phyloP scores from a whole-genome alignment of 1,140 invertebrate genomes.

The Diachasmimorpha longicaudata region DNA sequence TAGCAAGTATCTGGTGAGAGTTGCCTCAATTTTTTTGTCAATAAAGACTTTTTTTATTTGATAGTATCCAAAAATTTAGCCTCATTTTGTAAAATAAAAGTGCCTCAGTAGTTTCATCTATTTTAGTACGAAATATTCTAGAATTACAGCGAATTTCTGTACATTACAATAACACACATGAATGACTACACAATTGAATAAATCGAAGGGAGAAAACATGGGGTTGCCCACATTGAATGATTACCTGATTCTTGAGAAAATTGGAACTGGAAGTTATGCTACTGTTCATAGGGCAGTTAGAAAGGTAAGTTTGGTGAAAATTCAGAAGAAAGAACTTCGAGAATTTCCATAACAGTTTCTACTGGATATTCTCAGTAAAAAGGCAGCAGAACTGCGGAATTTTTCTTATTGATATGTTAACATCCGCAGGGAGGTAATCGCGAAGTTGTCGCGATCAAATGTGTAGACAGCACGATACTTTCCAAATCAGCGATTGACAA shows the following conservation, averaged over 20 bases:
- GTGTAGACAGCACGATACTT: conserved; percentile 77
- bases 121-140: too few species aligned
- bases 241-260: conserved; percentile 75
- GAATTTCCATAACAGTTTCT: neutral
- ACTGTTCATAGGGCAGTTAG: conserved; percentile 85
- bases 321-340: neutral
- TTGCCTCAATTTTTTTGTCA: too few species aligned
- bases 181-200: neutral
- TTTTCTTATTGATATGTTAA: neutral
- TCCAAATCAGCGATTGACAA: conserved; percentile 80
- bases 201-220: conserved; percentile 6
- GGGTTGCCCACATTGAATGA: conserved; percentile 69
- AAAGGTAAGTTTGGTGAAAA: conserved; percentile 66
- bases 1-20: too few species aligned
- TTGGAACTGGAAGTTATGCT: conserved; percentile 88
- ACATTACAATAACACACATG: too few species aligned
- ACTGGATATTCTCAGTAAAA: too few species aligned
- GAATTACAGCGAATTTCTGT: too few species aligned
- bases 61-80: too few species aligned
- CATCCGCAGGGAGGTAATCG: conserved; percentile 65
- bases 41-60: too few species aligned
- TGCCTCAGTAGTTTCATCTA: too few species aligned
- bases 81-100: too few species aligned
- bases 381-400: too few species aligned
- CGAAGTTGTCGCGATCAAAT: conserved; percentile 82